These are phyloP conservation scores for Aptenodytes forsteri DNA, from an alignment of 2,113 vertebrate genomes.

Conservation along the genomic window DNA sequence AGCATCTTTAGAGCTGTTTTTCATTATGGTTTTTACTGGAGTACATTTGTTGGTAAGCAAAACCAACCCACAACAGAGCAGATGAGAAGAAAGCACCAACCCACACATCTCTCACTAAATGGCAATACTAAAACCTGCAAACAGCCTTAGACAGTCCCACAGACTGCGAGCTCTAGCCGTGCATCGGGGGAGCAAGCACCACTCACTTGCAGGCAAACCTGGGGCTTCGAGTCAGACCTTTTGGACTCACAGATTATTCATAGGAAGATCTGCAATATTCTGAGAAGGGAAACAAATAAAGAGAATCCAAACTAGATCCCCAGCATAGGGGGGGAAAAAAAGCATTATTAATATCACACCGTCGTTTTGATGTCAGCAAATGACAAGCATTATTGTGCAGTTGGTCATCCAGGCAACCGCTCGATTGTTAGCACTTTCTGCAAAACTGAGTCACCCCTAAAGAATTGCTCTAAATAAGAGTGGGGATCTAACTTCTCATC, in stretches of 20 bases:
- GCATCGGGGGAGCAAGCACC: not conserved
- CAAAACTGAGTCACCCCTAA: not conserved
- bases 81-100: not conserved
- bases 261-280: no score
- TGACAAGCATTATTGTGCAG: not conserved
- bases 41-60: not conserved
- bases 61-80: not conserved
- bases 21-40: not conserved
- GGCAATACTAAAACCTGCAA: not conserved
- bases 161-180: not conserved
- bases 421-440: not conserved
- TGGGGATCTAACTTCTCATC: not conserved
- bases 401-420: not conserved
- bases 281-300: not conserved
- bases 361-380: not conserved
- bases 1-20: not conserved
- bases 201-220: not conserved
- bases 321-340: fast-evolving
- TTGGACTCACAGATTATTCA: not conserved
- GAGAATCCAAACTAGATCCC: not conserved
- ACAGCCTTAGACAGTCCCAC: not conserved
- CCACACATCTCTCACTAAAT: not conserved
- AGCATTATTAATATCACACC: not conserved
- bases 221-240: not conserved
- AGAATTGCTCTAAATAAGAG: not conserved